phyloP scores from a whole-genome alignment of 2,113 vertebrate genomes.

The Ochotona princeps region DNA sequence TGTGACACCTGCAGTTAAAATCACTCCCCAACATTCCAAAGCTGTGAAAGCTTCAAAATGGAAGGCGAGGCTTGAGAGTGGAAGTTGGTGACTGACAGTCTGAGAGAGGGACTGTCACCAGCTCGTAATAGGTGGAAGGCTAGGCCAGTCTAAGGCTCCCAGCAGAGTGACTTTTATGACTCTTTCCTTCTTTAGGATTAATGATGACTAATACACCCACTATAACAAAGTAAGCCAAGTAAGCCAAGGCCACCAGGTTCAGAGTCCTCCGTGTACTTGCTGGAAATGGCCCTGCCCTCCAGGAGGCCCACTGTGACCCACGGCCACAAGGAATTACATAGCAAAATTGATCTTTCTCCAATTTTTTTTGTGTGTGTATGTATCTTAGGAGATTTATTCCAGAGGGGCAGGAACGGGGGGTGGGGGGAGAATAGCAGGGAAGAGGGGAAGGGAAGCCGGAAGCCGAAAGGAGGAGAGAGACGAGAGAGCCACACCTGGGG shows the following conservation, averaged over 20 bases:
- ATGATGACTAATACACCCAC: not conserved
- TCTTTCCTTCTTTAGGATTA: not conserved
- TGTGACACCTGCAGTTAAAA: not conserved
- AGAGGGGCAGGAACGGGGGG: no score
- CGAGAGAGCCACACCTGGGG: no score
- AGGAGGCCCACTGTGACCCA: not conserved
- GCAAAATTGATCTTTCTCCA: not conserved
- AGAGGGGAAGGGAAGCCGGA: no score
- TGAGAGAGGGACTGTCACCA: not conserved
- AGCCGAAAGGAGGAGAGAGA: no score
- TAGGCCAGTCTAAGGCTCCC: not conserved
- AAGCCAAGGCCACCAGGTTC: not conserved
- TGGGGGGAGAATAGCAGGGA: no score
- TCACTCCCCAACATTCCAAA: not conserved
- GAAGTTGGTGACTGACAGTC: not conserved
- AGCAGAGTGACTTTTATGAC: not conserved
- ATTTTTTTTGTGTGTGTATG: no score
- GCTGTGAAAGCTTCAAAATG: not conserved
- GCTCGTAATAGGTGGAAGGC: not conserved
- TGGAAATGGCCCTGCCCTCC: not conserved
- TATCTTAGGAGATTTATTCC: no score
- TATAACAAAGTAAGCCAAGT: constrained; percentile 13
- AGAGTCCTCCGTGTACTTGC: not conserved
- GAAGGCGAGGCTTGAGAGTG: not conserved
- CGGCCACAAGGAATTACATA: not conserved